Percentiles rank a stretch among this genome's conserved stretches.
phyloP scores from a whole-genome alignment of 1,140 invertebrate genomes.

The Zaprionus inermis region DNA sequence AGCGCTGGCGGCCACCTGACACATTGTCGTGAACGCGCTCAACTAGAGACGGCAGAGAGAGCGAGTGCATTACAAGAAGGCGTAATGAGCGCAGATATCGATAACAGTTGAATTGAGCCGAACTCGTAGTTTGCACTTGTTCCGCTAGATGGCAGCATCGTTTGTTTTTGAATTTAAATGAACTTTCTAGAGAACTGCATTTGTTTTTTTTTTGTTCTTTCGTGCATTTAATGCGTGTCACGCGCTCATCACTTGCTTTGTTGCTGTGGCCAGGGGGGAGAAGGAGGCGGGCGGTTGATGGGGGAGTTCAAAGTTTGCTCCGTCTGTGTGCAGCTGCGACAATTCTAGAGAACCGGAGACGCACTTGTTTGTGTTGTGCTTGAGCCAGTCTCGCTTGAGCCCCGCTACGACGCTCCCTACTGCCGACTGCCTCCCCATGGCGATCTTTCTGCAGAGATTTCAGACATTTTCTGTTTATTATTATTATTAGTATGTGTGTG shows the following conservation, averaged over 20 bases:
- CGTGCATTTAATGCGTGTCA: slow-evolving; percentile 9
- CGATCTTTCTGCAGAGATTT: slow-evolving; percentile 30
- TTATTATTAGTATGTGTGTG: slow-evolving; percentile 15
- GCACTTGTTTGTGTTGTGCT: slow-evolving; percentile 21
- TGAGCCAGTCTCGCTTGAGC: background rate
- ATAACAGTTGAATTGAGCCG: background rate
- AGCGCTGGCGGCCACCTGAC: slow-evolving; percentile 24
- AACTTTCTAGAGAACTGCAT: background rate
- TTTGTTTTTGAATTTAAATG: too few relatives aligned
- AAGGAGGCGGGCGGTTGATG: background rate
- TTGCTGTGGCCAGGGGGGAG: background rate
- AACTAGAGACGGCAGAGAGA: background rate
- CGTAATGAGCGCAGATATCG: background rate
- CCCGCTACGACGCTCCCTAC: background rate
- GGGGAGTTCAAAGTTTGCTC: slow-evolving; percentile 10
- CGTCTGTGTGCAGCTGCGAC: slow-evolving; percentile 26
- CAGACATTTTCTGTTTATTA: slow-evolving; percentile 45
- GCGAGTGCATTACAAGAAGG: too few relatives aligned
- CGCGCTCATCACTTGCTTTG: slow-evolving; percentile 3
- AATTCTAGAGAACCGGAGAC: slow-evolving; percentile 12
- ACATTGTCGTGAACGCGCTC: background rate
- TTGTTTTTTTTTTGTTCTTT: background rate
- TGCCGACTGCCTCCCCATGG: too few relatives aligned
- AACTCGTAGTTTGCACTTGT: too few relatives aligned
- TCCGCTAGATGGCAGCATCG: too few relatives aligned